A percentile compares a stretch with the other conserved stretches of the same genome.
These are phyloP conservation scores for Nasonia giraulti DNA, from an alignment of 1,140 invertebrate genomes.

Conservation along the genomic window DNA sequence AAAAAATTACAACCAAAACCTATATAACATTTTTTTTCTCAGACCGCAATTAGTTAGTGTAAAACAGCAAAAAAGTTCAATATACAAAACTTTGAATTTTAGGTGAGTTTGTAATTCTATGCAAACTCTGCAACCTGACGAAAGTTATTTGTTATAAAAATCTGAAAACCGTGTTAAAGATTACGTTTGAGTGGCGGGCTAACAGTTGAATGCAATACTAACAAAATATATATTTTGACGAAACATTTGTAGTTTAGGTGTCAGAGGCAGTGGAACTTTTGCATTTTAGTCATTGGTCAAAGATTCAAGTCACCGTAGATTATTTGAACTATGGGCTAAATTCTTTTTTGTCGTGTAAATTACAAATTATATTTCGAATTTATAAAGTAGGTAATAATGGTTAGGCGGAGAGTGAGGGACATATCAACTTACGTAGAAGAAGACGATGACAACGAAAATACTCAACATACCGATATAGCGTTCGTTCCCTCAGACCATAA, in stretches of 20 bases:
- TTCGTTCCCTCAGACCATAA: conserved; percentile 48
- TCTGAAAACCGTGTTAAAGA: conserved; percentile 8
- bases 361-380: not conserved
- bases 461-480: conserved; percentile 41
- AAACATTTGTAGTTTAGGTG: no score
- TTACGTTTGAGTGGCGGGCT: conserved; percentile 1
- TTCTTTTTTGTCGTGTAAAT: no score
- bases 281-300: no score
- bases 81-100: not conserved
- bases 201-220: not conserved
- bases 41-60: not conserved
- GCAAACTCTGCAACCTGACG: not conserved
- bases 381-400: not conserved
- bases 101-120: not conserved
- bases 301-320: no score
- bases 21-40: not conserved
- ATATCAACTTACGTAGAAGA: conserved; percentile 39
- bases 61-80: not conserved
- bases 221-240: not conserved
- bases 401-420: conserved; percentile 14
- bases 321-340: no score
- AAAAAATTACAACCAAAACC: not conserved
- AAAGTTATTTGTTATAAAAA: not conserved
- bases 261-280: no score
- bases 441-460: conserved; percentile 30